phyloP scores from a whole-genome alignment of 2,797 vertebrate genomes.

The Microcaecilia unicolor region DNA sequence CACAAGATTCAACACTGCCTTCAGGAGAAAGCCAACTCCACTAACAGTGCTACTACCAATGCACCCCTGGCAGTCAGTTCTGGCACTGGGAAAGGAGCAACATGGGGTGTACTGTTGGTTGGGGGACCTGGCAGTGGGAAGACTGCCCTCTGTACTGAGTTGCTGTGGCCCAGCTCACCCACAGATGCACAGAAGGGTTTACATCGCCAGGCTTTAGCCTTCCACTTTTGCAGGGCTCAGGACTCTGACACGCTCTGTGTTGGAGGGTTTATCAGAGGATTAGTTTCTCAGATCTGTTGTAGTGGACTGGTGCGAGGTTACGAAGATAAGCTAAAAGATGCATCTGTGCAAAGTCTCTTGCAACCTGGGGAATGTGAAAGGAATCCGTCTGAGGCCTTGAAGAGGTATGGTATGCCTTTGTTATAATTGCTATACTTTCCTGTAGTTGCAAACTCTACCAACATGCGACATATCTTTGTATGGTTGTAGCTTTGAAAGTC shows the following conservation, averaged over 20 bases:
- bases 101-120: conserved; percentile 91
- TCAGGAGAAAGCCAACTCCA: conserved; percentile 81
- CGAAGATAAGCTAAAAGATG: conserved; percentile 82
- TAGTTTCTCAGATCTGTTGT: conserved; percentile 78
- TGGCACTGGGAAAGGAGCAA: conserved; percentile 58
- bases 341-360: conserved; percentile 74
- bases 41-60: conserved; percentile 52
- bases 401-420: conserved; percentile 90
- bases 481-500: too few relatives aligned
- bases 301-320: conserved; percentile 77
- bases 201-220: conserved; percentile 79
- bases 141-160: conserved; percentile 86
- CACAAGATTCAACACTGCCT: conserved; percentile 98
- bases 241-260: conserved; percentile 85
- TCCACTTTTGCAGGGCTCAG: conserved; percentile 92
- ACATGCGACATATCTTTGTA: too few relatives aligned
- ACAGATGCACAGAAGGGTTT: conserved; percentile 71
- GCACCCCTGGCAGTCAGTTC: conserved; percentile 41
- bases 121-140: conserved; percentile 94
- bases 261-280: conserved; percentile 73
- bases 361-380: conserved; percentile 88
- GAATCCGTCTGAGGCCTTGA: conserved; percentile 90
- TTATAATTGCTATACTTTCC: too few relatives aligned
- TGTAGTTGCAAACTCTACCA: too few relatives aligned
- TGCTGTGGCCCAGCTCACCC: conserved; percentile 84